phyloP scores from a whole-genome alignment of 2,113 vertebrate genomes.

The Turnix velox region DNA sequence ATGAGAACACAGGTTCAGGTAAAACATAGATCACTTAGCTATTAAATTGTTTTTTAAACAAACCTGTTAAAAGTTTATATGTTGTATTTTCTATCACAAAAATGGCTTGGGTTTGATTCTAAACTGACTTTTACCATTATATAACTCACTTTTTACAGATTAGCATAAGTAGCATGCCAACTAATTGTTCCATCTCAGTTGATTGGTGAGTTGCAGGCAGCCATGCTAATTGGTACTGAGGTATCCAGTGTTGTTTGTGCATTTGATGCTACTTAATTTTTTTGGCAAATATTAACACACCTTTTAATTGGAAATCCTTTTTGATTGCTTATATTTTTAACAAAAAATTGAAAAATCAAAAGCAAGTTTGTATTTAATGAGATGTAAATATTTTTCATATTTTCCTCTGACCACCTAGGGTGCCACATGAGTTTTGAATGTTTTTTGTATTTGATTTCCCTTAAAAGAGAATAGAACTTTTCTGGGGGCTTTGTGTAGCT shows the following conservation, averaged over 20 bases:
- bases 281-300: neutral
- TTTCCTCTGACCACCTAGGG: neutral
- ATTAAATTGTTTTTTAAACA: constrained; percentile 65
- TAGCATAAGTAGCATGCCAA: neutral
- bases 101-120: neutral
- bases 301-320: neutral
- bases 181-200: neutral
- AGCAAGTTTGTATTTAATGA: neutral
- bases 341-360: neutral
- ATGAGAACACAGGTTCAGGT: constrained; percentile 73
- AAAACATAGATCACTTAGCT: constrained; percentile 69
- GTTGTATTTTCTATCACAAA: constrained; percentile 9
- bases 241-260: neutral
- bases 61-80: constrained; percentile 61
- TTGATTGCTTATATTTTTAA: neutral
- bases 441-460: neutral
- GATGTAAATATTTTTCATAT: neutral
- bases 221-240: neutral
- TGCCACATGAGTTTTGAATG: neutral
- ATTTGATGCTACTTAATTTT: neutral
- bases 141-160: neutral
- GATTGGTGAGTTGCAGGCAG: neutral
- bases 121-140: neutral
- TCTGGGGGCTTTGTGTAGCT: neutral
- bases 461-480: neutral